Percentiles rank a stretch among this genome's conserved stretches.
Conservation (phyloP, 2,113 vertebrate species). For the Lichenostomus cassidix region DNA sequence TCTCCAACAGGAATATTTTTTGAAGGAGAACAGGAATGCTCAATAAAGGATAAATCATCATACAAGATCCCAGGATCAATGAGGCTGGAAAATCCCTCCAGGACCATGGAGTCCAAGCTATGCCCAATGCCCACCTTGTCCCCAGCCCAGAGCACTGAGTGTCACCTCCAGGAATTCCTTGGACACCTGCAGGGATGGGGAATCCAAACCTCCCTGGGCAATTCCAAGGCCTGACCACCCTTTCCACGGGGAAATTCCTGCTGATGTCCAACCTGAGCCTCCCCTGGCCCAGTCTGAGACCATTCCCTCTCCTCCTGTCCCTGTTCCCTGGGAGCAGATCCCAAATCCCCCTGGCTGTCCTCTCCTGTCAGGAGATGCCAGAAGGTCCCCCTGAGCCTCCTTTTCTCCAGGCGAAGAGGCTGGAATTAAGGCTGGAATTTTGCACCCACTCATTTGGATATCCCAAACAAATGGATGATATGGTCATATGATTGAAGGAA, state of each 20-base stretch:
- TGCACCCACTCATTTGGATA: background rate
- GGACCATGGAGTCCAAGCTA: fast-evolving
- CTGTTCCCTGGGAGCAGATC: background rate
- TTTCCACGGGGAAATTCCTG: background rate
- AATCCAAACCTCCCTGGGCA: background rate
- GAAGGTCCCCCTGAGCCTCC: background rate
- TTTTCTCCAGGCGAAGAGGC: background rate
- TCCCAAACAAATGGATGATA: background rate
- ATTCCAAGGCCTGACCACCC: fast-evolving
- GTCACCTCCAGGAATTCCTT: background rate
- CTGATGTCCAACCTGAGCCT: background rate
- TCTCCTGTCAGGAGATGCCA: background rate
- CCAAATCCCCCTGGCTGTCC: background rate
- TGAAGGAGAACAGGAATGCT: background rate
- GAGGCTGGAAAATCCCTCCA: background rate
- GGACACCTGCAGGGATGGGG: background rate
- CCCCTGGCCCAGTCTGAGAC: background rate
- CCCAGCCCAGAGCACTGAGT: background rate
- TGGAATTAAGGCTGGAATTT: background rate
- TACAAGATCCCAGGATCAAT: fast-evolving
- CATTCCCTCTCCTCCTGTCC: background rate
- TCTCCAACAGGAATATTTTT: background rate
- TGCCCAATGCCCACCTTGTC: background rate
- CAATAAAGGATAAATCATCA: background rate
- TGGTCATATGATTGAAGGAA: fast-evolving